A percentile compares a stretch with the other conserved stretches of the same genome.
These are phyloP conservation scores for Bubo scandiacus DNA, from an alignment of 2,113 vertebrate genomes.

Conservation along the genomic window DNA sequence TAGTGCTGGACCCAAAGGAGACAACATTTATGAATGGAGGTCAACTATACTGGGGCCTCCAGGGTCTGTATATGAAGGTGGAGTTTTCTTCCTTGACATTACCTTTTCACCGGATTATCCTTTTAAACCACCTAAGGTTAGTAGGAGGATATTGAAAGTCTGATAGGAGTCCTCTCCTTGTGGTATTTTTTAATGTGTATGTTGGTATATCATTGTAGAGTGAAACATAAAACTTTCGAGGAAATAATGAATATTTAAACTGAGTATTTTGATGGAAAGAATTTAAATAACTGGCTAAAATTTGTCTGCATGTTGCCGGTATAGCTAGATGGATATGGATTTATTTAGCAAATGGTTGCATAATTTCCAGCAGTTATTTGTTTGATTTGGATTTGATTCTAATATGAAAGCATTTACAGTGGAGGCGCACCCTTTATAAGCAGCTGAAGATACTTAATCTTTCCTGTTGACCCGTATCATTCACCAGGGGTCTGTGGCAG, in stretches of 20 bases:
- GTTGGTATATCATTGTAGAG: not conserved
- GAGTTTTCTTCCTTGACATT: conserved; percentile 99
- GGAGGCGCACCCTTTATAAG: not conserved
- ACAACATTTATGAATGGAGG: conserved; percentile 99
- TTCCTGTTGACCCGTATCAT: not conserved
- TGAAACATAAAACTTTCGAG: not conserved
- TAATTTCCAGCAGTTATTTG: not conserved
- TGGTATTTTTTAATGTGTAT: not conserved
- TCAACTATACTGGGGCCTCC: conserved; percentile 98
- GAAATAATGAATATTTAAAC: not conserved
- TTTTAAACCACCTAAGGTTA: conserved; percentile 98
- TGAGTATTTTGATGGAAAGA: not conserved
- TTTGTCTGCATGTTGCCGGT: not conserved
- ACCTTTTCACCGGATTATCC: conserved; percentile 98
- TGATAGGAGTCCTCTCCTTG: not conserved
- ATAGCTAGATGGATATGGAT: not conserved
- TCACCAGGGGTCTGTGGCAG: not conserved
- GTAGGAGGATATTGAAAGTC: conserved; percentile 54
- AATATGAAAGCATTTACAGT: not conserved
- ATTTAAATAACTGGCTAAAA: not conserved
- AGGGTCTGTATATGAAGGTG: conserved; percentile 97
- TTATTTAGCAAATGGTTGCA: not conserved
- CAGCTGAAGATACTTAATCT: not conserved
- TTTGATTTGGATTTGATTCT: not conserved
- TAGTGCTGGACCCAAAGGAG: conserved; percentile 98